These are phyloP conservation scores for Cinclus cinclus DNA, from an alignment of 2,113 vertebrate genomes.

Conservation along the genomic window DNA sequence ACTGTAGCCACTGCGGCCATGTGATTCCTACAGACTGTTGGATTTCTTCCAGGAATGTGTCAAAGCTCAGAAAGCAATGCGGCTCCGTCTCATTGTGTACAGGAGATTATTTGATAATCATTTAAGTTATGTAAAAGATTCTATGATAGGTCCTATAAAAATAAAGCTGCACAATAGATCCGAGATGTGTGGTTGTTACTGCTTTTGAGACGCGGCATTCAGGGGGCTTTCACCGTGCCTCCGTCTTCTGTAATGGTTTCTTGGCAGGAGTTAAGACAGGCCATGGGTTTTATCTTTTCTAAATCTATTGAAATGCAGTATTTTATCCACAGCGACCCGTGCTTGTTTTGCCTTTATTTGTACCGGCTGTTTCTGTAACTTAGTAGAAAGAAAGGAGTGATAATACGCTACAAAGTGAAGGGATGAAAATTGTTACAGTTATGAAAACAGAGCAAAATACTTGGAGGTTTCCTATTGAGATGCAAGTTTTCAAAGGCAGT, in stretches of 20 bases:
- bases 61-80: neutral
- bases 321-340: neutral
- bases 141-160: slow-evolving; percentile 58
- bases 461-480: slow-evolving; percentile 7
- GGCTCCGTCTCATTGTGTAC: slow-evolving; percentile 39
- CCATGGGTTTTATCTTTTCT: neutral
- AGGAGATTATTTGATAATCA: slow-evolving; percentile 61
- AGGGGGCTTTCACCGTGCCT: neutral
- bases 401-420: neutral
- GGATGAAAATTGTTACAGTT: slow-evolving; percentile 45
- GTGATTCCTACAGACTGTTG: neutral
- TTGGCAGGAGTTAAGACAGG: slow-evolving; percentile 35
- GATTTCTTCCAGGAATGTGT: slow-evolving; percentile 54
- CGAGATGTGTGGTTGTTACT: neutral
- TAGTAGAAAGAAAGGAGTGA: neutral
- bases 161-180: slow-evolving; percentile 37
- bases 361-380: neutral
- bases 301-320: neutral
- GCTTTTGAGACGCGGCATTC: neutral
- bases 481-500: neutral
- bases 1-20: neutral
- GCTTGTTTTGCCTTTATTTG: slow-evolving; percentile 30
- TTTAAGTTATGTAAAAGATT: slow-evolving; percentile 71
- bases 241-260: slow-evolving; percentile 8
- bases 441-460: slow-evolving; percentile 38